A percentile compares a stretch with the other conserved stretches of the same genome.
phyloP scores from a whole-genome alignment of 2,797 vertebrate genomes.

The Epinephelus awoara region DNA sequence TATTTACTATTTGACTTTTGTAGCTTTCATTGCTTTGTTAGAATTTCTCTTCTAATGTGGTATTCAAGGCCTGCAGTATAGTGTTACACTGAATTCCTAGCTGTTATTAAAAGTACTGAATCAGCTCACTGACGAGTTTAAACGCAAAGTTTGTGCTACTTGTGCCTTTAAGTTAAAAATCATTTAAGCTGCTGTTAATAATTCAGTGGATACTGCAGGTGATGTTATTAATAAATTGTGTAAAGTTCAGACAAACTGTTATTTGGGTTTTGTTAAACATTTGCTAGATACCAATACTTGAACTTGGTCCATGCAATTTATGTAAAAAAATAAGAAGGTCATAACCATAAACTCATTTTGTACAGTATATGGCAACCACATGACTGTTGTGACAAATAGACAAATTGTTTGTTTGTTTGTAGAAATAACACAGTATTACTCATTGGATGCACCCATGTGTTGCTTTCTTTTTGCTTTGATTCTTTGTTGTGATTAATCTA shows the following conservation, averaged over 20 bases:
- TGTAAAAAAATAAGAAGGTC: not conserved
- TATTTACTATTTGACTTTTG: not conserved
- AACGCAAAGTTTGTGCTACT: too few species aligned
- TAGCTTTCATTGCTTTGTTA: not conserved
- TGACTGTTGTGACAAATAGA: not conserved
- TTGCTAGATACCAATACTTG: too few species aligned
- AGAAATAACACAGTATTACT: not conserved
- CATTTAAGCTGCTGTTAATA: not conserved
- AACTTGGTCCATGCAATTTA: not conserved
- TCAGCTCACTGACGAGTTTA: not conserved
- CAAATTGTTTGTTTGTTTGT: too few species aligned
- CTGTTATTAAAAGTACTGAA: not conserved
- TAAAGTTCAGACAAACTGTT: not conserved
- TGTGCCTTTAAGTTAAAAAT: not conserved
- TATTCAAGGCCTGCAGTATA: not conserved
- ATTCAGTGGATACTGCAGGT: not conserved
- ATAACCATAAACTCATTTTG: not conserved
- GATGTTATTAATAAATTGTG: not conserved
- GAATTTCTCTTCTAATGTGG: not conserved
- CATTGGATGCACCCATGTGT: not conserved
- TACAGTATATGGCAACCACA: not conserved
- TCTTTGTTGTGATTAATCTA: constrained; percentile 27
- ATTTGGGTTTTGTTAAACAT: not conserved
- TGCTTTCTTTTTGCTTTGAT: constrained; percentile 13
- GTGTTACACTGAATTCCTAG: not conserved